A percentile compares a stretch with the other conserved stretches of the same genome.
Evolutionary conservation across 2,797 vertebrate genomes (phyloP).

Genomic region (Chiloscyllium punctatum): DNA sequence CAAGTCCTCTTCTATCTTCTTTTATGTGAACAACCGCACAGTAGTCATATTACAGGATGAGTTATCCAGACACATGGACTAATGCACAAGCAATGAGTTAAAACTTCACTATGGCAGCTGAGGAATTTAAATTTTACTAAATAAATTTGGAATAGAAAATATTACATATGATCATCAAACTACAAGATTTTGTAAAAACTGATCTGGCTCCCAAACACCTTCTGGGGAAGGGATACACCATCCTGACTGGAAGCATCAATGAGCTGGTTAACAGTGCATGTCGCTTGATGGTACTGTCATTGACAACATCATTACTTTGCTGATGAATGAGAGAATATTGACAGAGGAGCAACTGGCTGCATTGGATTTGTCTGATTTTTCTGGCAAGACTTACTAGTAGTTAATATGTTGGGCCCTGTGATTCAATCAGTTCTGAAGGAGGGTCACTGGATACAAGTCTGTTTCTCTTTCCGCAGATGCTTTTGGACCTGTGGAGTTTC

Average conservation of each 20-base stretch:
- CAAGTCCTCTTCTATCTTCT: neutral
- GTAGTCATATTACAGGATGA: neutral
- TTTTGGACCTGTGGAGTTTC: too few relatives aligned
- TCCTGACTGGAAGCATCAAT: neutral
- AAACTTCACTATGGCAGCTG: neutral
- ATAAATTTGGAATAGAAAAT: neutral
- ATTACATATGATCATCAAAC: neutral
- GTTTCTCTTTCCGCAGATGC: too few relatives aligned
- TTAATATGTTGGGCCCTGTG: too few relatives aligned
- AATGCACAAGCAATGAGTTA: neutral
- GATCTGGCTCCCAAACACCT: neutral
- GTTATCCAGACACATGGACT: neutral
- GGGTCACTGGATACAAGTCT: too few relatives aligned
- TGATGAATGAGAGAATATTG: neutral
- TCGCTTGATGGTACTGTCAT: neutral
- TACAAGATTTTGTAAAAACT: neutral
- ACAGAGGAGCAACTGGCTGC: too few relatives aligned
- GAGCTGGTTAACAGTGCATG: neutral
- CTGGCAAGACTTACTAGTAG: neutral
- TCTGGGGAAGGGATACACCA: neutral
- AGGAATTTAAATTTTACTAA: neutral
- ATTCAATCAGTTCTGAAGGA: too few relatives aligned
- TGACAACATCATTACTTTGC: neutral
- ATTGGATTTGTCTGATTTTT: neutral
- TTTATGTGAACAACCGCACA: neutral